Conservation (phyloP, 2,888 invertebrate genomes). For the Melieria picta region DNA sequence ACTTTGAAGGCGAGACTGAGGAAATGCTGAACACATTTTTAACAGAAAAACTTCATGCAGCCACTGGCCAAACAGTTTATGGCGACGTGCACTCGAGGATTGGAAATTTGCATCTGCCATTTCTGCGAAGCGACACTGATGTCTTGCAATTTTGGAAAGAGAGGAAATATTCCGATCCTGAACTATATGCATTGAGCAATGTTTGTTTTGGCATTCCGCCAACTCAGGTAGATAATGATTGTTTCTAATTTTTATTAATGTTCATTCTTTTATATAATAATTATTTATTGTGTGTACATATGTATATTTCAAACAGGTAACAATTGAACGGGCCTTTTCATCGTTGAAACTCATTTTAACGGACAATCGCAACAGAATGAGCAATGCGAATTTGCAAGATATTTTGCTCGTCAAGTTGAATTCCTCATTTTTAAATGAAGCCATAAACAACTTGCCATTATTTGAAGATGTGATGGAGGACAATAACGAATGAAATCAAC, state of each 20-base stretch:
- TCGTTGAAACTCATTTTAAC: too few species aligned
- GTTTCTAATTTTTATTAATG: too few species aligned
- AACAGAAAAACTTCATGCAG: not conserved
- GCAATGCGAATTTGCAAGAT: not conserved
- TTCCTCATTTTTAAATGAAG: conserved; percentile 1
- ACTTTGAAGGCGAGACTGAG: conserved; percentile 10
- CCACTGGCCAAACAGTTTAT: not conserved
- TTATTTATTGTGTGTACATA: not conserved
- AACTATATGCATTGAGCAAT: conserved; percentile 18
- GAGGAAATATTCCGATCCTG: conserved; percentile 10
- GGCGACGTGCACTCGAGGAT: conserved; percentile 14
- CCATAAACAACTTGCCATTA: not conserved
- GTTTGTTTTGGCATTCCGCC: conserved; percentile 22
- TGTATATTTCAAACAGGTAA: too few species aligned
- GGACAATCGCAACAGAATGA: not conserved
- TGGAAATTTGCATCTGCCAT: conserved; percentile 16
- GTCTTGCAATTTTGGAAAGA: conserved; percentile 27
- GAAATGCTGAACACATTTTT: conserved; percentile 20
- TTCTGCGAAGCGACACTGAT: conserved; percentile 12
- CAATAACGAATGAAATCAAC: not conserved
- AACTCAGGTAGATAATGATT: conserved; percentile 11
- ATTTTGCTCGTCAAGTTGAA: not conserved
- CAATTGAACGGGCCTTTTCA: too few species aligned
- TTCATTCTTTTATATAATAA: not conserved
- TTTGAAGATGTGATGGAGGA: conserved; percentile 2